These are phyloP conservation scores for Typhlichthys eigenmanni DNA, from an alignment of 2,797 vertebrate species.

Conservation along the genomic window DNA sequence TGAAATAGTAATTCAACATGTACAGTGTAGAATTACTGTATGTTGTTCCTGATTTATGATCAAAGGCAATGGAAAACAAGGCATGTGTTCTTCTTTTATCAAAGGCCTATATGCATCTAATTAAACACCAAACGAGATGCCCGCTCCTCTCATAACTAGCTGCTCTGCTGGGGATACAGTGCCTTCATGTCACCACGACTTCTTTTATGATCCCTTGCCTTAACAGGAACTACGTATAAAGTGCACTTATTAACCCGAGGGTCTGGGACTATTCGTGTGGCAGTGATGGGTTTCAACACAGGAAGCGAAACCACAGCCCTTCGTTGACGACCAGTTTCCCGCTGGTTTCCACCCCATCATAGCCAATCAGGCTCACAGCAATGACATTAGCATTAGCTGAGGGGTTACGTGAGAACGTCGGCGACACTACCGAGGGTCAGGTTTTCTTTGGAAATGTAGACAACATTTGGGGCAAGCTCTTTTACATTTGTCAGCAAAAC, in stretches of 20 bases:
- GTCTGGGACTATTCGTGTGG: conserved; percentile 69
- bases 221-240: conserved; percentile 74
- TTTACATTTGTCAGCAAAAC: conserved; percentile 2
- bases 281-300: conserved; percentile 67
- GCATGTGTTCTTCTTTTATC: conserved; percentile 52
- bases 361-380: conserved; percentile 7
- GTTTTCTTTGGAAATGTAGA: conserved; percentile 1
- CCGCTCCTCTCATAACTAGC: conserved; percentile 49
- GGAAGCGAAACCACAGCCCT: conserved; percentile 57
- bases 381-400: background rate
- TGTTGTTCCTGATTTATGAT: background rate
- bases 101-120: conserved; percentile 48
- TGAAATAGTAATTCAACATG: background rate
- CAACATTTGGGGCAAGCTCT: background rate
- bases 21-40: no score
- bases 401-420: background rate
- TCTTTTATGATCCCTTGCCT: conserved; percentile 64
- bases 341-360: conserved; percentile 13
- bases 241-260: conserved; percentile 61
- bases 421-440: no score
- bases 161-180: conserved; percentile 47
- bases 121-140: conserved; percentile 52
- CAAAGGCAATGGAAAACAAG: conserved; percentile 30
- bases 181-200: conserved; percentile 55
- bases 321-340: conserved; percentile 10